Base-by-base conservation (phyloP, 2,113 vertebrate genomes). In the Psilopogon haemacephalus region DNA sequence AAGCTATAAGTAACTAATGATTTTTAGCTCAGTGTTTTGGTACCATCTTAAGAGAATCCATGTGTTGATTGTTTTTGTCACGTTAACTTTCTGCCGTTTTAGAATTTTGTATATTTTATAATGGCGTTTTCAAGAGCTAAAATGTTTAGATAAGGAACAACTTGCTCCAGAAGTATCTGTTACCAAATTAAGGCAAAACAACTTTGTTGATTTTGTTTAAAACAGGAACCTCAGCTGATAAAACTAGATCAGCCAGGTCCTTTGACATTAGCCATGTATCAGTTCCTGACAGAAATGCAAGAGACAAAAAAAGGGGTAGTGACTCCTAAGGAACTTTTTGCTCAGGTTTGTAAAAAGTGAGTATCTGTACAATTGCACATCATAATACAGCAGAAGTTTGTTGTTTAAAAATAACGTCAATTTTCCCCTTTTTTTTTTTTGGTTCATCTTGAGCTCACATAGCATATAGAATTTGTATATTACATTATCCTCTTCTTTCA, bases 291-390 rank as follows among this genome's bases (percentile, higher is more conserved):
- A 85, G 99, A 99, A 95, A 98, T 99, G 96, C 98, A 99, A 93
- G 98, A 98, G 88, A 98, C 98, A 40, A 98, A 98, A 94, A 99
- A 97, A 94, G 97, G 97, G 33, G 97, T 98, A 18, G 98, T 99
- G 68, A 99, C 98, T 6, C 99, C 99, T 8, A 98, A 97, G 94
- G 98, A 99, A 91, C 97, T 99, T 78, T 99, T 99, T 97, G 96
- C 98, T 93, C 99, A 99, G 98, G 98, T 99, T 97, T 99, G 99
- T 98, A 99, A 99, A 98, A 99, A 99, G 99, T 99, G 93, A 98
- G 99, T 97, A 98, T 97, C 94, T 77, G 17, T 72, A 81, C 68
- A 68, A 52, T 23, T 87, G 54, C 52, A 32, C 15, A 3, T 88
- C 69, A 24, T 54, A 81, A 23, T 55, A 67, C 85, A 27, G 87